Evolutionary conservation across 2,888 invertebrate genomes (phyloP).

Genomic region (Fragum fragum): DNA sequence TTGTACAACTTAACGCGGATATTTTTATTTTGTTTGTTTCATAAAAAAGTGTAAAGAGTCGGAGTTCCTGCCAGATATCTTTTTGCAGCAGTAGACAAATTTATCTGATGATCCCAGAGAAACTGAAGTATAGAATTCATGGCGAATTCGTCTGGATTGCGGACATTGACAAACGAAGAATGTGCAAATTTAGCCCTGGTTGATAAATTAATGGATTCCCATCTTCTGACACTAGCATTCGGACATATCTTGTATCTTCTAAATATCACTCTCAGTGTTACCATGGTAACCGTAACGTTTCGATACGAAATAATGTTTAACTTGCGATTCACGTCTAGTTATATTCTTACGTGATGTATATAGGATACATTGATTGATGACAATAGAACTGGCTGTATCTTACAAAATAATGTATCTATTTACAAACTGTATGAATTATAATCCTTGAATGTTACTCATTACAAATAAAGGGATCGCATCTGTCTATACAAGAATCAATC

Average conservation of each 20-base stretch:
- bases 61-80: too few species aligned
- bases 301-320: conserved; percentile 3
- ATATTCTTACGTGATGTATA: background rate
- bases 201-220: conserved; percentile 18
- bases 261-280: conserved; percentile 8
- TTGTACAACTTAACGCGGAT: too few species aligned
- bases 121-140: conserved; percentile 6
- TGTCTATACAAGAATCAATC: too few species aligned
- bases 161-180: background rate
- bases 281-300: conserved; percentile 11
- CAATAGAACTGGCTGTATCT: too few species aligned
- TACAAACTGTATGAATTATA: too few species aligned
- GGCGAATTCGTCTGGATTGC: background rate
- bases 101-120: background rate
- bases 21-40: too few species aligned
- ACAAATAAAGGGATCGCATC: too few species aligned
- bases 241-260: conserved; percentile 16
- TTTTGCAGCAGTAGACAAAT: too few species aligned
- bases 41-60: too few species aligned
- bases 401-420: too few species aligned
- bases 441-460: too few species aligned
- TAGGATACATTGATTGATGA: background rate
- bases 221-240: conserved; percentile 9
- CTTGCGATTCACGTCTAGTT: background rate
- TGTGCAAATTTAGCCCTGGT: background rate